Evolutionary conservation across 2,113 vertebrate genomes (phyloP), one percentile per base, ranked within the genome.

Genomic region (Amphilophus citrinellus): DNA sequence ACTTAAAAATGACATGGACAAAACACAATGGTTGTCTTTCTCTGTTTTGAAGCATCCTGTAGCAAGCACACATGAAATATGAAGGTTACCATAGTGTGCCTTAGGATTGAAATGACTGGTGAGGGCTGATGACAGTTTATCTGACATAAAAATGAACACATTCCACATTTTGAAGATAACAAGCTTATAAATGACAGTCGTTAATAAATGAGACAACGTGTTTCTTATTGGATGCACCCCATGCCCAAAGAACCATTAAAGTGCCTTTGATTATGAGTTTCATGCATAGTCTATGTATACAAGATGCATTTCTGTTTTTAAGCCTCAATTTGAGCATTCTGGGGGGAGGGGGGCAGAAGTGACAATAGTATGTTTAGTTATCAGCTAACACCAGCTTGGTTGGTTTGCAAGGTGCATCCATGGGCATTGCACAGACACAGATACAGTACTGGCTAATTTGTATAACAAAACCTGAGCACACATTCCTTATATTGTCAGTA

Each of bases 1-100:
- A 68, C 58, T 84, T 44, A 58, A 66, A 71, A 73, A 85, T 91
- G 30, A 80, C 76, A 50, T 22, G 53, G 62, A 71, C 77, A 79
- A 86, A 86, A 84, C 15, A 62, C 68, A 65, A 39, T 24, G 24
- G 79, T 78, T 65, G 61, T 65, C 57, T 35, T 53, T 15, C 65
- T 77, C 42, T 85, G 47, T 62, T 20, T 76, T 71, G n/a, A 71
- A 84, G 62, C 14, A 63, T 68, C 44, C 37, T 44, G 24, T 42
- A 65, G 59, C 7, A 56, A 0, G 1, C 30, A 66, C 37, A 71
- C 39, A 3, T 10, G 7, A 60, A 86, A 59, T 37, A 5, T 37
- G 56, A 39, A 68, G 22, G 8, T 63, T 58, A 35, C 53, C 35
- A 18, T 73, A 50, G 61, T 77, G 37, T 84, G 66, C 20, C 27